Evolutionary conservation across 2,113 vertebrate genomes (phyloP), one percentile per base, ranked within the genome.

Genomic region (Leptocoma aspasia): DNA sequence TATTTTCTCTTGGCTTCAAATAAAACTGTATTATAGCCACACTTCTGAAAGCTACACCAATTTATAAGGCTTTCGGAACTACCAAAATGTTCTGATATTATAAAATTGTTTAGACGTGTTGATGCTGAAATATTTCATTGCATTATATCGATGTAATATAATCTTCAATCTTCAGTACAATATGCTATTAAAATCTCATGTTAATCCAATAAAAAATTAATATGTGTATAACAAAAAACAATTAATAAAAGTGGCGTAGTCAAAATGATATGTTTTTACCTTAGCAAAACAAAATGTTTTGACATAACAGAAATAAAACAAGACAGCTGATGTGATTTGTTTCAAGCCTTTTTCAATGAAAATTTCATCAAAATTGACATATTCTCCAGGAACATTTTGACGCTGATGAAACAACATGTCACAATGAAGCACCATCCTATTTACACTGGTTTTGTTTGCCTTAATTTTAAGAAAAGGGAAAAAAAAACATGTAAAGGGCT

Each of bases 321-420:
- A 89, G 90, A 84, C 77, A 87, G 73, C 47, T 50, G 45, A 91
- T 95, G 57, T 89, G 63, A 91, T 94, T 92, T 89, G 47, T 91
- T 97, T 94, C 44, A 50, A 9, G 45, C 30, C 28, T 9, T 89
- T 94, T 76, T 73, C 42, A 76, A 71, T 69, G 84, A 89, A 95
- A 94, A 87, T 92, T 91, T 85, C 75, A 87, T 95, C 73, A 89
- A 49, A 94, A 91, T 92, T 94, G 93, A 85, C 86, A 72, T 61
- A 68, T 91, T 79, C 57, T 79, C 70, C 59, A 69, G 50, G 63
- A 95, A 79, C 33, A 68, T 85, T 93, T 91, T 91, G 57, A 72
- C 2, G 1, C 75, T 85, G 68, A 72, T 95, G 63, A 89, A 96
- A 90, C 52, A 82, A 70, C 65, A 63, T 91, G 93, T 91, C 90